phyloP scores from a whole-genome alignment of 2,797 vertebrate genomes.

The Syndactyla subalaris region DNA sequence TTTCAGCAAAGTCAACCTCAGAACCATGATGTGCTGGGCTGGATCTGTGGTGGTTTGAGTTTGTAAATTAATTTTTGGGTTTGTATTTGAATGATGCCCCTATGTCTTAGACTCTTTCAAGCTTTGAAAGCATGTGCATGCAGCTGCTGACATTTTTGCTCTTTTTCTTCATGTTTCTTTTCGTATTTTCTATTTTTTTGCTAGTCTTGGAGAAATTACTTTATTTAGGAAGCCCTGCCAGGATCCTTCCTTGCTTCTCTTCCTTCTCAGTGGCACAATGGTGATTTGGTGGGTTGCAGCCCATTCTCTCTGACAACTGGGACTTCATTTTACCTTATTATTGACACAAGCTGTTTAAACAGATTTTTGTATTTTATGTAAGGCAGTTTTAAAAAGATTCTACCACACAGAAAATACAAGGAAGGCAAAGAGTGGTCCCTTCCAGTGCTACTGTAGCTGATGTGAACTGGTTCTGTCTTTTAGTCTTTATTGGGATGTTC shows the following conservation, averaged over 20 bases:
- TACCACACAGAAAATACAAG: background rate
- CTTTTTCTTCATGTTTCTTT: constrained; percentile 4
- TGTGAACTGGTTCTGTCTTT: background rate
- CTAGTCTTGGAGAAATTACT: constrained; percentile 24
- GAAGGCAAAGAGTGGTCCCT: background rate
- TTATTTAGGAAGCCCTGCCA: background rate
- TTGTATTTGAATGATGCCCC: constrained; percentile 41
- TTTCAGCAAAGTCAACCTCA: background rate
- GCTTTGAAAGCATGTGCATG: constrained; percentile 72
- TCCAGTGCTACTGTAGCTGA: background rate
- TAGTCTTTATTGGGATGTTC: background rate
- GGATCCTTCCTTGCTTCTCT: background rate
- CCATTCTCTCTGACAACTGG: background rate
- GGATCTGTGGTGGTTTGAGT: constrained; percentile 33
- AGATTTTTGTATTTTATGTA: background rate
- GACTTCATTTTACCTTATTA: background rate
- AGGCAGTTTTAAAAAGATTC: background rate
- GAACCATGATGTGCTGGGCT: constrained; percentile 58
- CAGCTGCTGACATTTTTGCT: constrained; percentile 45
- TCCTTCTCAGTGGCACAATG: background rate
- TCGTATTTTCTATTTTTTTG: background rate
- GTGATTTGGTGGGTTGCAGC: background rate
- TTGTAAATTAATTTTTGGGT: constrained; percentile 36
- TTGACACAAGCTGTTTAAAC: background rate
- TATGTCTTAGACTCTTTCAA: background rate